phyloP scores from a whole-genome alignment of 2,797 vertebrate genomes.

The Lepus oiostolus region DNA sequence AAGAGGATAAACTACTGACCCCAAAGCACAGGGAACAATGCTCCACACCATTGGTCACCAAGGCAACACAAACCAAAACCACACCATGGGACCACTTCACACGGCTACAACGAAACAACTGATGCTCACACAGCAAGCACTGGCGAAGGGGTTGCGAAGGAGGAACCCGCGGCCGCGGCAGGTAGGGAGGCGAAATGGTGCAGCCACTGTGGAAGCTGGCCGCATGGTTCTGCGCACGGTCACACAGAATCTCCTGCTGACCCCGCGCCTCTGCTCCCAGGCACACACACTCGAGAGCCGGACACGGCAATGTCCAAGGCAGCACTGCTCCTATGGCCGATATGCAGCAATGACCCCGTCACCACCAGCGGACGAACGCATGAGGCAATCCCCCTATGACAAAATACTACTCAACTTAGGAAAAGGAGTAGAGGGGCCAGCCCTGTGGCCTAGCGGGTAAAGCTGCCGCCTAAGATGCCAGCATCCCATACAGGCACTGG shows the following conservation, averaged over 20 bases:
- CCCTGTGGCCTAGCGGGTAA: no score
- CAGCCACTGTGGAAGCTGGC: neutral
- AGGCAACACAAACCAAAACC: neutral
- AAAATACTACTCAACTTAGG: neutral
- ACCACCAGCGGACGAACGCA: no score
- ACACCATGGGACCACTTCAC: neutral
- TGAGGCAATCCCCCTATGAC: no score
- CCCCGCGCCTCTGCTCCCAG: neutral
- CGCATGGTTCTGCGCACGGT: neutral
- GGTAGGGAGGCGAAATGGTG: neutral
- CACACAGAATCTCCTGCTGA: neutral
- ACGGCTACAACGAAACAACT: no score
- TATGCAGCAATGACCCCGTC: neutral
- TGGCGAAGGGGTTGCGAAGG: neutral
- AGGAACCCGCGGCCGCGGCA: no score
- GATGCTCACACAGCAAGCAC: no score
- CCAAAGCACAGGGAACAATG: neutral
- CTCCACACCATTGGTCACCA: neutral
- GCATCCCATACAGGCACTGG: no score
- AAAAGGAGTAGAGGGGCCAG: neutral
- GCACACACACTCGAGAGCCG: no score
- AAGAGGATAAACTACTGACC: neutral
- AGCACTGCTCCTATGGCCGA: no score
- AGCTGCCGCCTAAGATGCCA: no score
- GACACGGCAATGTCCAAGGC: rapidly evolving